phyloP scores from a whole-genome alignment of 2,797 vertebrate genomes.

The Crax fasciolata region DNA sequence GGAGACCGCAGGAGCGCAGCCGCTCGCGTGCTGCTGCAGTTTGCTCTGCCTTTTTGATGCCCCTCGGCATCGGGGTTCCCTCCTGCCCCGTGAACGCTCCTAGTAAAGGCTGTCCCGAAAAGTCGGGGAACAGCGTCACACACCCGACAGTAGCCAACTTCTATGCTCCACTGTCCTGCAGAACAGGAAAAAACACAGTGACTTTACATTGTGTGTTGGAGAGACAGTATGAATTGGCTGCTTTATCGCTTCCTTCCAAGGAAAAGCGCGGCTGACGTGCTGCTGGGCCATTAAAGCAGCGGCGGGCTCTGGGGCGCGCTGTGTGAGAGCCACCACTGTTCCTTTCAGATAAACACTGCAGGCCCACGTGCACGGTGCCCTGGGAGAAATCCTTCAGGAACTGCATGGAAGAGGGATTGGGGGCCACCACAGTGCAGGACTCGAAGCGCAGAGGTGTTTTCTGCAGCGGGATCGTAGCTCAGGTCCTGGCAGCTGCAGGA shows the following conservation, averaged over 20 bases:
- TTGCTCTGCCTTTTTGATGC: neutral
- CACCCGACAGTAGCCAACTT: conserved; percentile 25
- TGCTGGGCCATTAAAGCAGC: conserved; percentile 38
- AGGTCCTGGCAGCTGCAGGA: neutral
- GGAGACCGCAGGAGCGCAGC: neutral
- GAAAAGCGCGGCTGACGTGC: conserved; percentile 43
- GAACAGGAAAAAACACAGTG: conserved; percentile 80
- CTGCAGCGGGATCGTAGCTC: neutral
- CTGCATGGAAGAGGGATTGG: fast-evolving
- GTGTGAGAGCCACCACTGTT: neutral
- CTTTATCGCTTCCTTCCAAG: conserved; percentile 74
- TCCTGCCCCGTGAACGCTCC: conserved; percentile 38
- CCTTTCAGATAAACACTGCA: conserved; percentile 10
- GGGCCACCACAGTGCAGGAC: neutral
- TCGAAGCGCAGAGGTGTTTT: neutral
- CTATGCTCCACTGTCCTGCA: conserved; percentile 48
- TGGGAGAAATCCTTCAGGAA: neutral
- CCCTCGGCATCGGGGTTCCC: neutral
- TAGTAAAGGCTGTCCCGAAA: conserved; percentile 44
- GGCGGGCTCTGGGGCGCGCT: neutral
- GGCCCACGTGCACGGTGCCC: fast-evolving
- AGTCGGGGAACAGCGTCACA: conserved; percentile 46
- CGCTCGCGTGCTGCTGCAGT: neutral
- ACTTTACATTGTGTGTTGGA: conserved; percentile 74
- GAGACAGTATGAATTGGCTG: conserved; percentile 54